phyloP scores from a whole-genome alignment of 2,113 vertebrate genomes.

The Sapajus apella region DNA sequence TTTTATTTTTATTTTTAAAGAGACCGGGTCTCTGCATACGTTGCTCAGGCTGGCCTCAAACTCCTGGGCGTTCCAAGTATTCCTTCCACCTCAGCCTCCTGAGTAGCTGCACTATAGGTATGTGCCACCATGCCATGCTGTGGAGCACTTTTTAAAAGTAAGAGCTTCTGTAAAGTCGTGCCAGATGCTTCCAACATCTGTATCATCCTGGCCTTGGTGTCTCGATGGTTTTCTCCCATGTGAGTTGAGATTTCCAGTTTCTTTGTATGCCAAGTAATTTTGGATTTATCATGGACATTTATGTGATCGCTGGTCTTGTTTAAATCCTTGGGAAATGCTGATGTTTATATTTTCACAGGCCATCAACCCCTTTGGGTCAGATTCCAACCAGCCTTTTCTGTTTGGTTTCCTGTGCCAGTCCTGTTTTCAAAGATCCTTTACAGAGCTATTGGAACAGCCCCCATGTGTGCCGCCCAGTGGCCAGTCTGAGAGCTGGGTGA shows the following conservation, averaged over 20 bases:
- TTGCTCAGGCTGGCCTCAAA: not conserved
- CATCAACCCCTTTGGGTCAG: not conserved
- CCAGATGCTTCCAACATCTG: not conserved
- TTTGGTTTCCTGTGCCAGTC: not conserved
- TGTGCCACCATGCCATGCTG: not conserved
- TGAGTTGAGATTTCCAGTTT: not conserved
- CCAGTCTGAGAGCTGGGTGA: not conserved
- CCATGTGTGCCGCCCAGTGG: fast-evolving
- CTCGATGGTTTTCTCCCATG: not conserved
- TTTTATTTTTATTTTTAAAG: not conserved
- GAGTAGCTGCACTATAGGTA: not conserved
- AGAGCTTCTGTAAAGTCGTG: not conserved
- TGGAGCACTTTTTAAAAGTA: not conserved
- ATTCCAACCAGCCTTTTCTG: not conserved
- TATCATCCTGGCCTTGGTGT: not conserved
- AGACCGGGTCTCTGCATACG: not conserved
- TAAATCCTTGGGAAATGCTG: not conserved
- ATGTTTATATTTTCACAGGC: not conserved
- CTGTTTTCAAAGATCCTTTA: not conserved
- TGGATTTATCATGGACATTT: not conserved
- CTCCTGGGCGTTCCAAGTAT: not conserved
- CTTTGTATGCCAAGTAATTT: not conserved
- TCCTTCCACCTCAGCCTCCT: not conserved
- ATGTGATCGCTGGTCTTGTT: not conserved
- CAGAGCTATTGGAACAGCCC: not conserved